Conservation (phyloP, 2,888 invertebrate species). For the Brachycybe producta region DNA sequence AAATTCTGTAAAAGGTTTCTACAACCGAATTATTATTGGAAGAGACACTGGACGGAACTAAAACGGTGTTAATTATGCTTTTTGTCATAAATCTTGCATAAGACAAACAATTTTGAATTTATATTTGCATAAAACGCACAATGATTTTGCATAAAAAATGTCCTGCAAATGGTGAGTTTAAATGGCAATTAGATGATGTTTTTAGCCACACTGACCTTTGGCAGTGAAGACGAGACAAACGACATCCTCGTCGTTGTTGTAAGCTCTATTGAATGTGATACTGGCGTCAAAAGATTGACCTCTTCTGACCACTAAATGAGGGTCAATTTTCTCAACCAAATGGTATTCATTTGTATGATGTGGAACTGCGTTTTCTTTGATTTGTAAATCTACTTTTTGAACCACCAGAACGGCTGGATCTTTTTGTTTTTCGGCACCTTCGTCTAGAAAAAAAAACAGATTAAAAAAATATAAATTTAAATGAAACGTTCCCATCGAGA, state of each 20-base stretch:
- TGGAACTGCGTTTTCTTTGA: conserved; percentile 25
- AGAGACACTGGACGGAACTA: too few species aligned
- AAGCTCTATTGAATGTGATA: conserved; percentile 47
- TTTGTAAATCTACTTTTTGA: conserved; percentile 24
- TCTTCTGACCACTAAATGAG: conserved; percentile 61
- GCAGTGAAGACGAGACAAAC: conserved; percentile 24
- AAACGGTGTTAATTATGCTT: too few species aligned
- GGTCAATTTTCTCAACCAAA: conserved; percentile 25
- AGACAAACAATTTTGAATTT: too few species aligned
- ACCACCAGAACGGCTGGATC: conserved; percentile 2
- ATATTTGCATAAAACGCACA: too few species aligned
- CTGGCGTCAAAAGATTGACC: conserved; percentile 67
- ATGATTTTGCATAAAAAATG: too few species aligned
- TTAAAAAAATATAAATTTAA: background rate
- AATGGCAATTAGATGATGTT: background rate
- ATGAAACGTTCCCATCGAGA: background rate
- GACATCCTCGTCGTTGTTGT: conserved; percentile 25
- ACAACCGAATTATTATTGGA: too few species aligned
- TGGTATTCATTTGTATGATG: conserved; percentile 29
- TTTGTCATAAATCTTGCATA: too few species aligned
- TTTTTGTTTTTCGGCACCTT: background rate
- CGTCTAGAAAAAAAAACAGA: background rate
- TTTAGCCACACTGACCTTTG: background rate
- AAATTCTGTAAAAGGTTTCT: too few species aligned
- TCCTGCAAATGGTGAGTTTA: background rate